A percentile compares a stretch with the other conserved stretches of the same genome.
These are phyloP conservation scores for Tigriopus californicus DNA, from an alignment of 2,888 invertebrate species.

Conservation along the genomic window DNA sequence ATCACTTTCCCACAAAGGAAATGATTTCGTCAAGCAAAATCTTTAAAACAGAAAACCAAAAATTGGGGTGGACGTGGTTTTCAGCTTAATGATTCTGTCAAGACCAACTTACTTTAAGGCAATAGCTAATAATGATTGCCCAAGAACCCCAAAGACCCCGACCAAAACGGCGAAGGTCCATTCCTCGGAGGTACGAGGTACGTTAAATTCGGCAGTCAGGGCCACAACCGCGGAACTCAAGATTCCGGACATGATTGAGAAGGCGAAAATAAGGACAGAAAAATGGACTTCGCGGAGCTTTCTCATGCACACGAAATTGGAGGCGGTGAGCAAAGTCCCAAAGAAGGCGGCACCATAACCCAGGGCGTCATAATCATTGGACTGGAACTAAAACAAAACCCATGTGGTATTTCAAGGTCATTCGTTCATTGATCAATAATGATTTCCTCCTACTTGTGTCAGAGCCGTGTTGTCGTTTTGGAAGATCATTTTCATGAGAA, in stretches of 20 bases:
- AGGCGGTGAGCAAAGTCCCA: slow-evolving; percentile 31
- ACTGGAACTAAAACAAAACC: slow-evolving; percentile 21
- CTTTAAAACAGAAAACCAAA: too few relatives aligned
- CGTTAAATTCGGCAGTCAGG: slow-evolving; percentile 1
- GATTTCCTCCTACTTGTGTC: background rate
- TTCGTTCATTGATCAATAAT: background rate
- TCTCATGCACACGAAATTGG: slow-evolving; percentile 32
- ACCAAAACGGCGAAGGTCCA: slow-evolving; percentile 14
- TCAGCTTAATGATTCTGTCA: background rate
- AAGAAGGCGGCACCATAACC: slow-evolving; percentile 30
- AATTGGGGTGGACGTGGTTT: too few relatives aligned
- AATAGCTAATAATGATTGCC: slow-evolving; percentile 30
- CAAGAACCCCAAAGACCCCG: slow-evolving; percentile 26
- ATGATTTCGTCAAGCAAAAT: too few relatives aligned
- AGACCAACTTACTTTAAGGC: slow-evolving; percentile 23
- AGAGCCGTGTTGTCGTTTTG: background rate
- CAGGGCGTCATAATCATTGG: slow-evolving; percentile 27
- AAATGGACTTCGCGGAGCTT: slow-evolving; percentile 32
- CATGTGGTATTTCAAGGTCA: background rate
- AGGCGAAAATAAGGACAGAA: slow-evolving; percentile 29
- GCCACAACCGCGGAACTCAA: slow-evolving; percentile 11
- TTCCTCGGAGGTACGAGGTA: slow-evolving; percentile 14
- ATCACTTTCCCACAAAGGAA: too few relatives aligned
- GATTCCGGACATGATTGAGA: slow-evolving; percentile 23
- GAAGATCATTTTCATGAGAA: slow-evolving; percentile 22